These are phyloP conservation scores for Hirudinaria manillensis DNA, from an alignment of 2,888 invertebrate species.

Conservation along the genomic window DNA sequence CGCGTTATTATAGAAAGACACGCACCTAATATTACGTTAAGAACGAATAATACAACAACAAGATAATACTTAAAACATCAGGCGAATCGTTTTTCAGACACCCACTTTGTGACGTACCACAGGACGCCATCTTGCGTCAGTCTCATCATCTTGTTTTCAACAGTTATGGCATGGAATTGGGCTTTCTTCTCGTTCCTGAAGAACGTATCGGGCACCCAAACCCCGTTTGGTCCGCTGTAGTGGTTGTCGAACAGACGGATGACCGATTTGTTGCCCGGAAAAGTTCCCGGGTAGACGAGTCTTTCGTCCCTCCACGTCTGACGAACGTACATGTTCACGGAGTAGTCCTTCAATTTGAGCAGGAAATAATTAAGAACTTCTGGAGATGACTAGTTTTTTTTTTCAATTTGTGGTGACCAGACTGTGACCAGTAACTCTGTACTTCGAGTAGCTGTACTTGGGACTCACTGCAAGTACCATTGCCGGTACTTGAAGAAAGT, in stretches of 20 bases:
- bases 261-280: slow-evolving; percentile 17
- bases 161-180: slow-evolving; percentile 34
- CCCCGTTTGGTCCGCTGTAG: slow-evolving; percentile 19
- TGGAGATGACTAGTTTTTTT: no score
- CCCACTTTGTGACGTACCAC: slow-evolving; percentile 39
- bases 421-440: no score
- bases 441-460: no score
- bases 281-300: slow-evolving; percentile 26
- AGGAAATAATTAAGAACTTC: not conserved
- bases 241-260: slow-evolving; percentile 21
- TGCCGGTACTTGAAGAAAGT: no score
- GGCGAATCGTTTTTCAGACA: not conserved
- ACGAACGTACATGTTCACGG: slow-evolving; percentile 32
- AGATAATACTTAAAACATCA: no score
- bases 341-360: slow-evolving; percentile 35
- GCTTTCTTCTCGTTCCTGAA: slow-evolving; percentile 37
- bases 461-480: no score
- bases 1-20: no score
- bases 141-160: slow-evolving; percentile 32
- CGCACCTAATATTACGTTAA: no score
- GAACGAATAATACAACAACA: no score
- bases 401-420: no score
- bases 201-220: slow-evolving; percentile 38
- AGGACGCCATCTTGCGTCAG: slow-evolving; percentile 25
- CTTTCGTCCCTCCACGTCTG: slow-evolving; percentile 37